Evolutionary conservation across 30 jellyfish, hydroid and myxozoan genomes (phyloP).

Genomic region (Cassiopea xamachana): DNA sequence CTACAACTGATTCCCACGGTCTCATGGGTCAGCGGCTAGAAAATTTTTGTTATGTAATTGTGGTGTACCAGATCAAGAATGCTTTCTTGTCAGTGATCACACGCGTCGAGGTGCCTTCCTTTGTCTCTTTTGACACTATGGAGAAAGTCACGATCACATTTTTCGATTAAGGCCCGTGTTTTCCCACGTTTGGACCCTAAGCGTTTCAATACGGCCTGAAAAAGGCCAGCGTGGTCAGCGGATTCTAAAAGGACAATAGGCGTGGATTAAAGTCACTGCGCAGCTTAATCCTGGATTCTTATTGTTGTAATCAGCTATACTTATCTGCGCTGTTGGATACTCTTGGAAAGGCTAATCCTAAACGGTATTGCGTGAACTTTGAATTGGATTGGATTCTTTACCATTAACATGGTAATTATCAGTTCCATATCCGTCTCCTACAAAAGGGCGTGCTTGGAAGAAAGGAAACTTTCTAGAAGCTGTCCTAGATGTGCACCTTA

Average conservation of each 20-base stretch:
- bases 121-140: constrained; percentile 22
- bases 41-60: constrained; percentile 28
- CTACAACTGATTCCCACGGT: constrained; percentile 68
- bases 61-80: constrained; percentile 23
- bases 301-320: constrained; percentile 9
- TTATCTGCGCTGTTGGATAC: constrained; percentile 38
- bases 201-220: constrained; percentile 61
- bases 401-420: not conserved
- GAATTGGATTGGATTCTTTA: not conserved
- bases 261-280: constrained; percentile 55
- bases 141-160: constrained; percentile 22
- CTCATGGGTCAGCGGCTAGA: constrained; percentile 61
- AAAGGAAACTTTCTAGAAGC: too few relatives aligned
- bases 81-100: constrained; percentile 44
- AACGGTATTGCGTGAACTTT: not conserved
- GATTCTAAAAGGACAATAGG: constrained; percentile 49
- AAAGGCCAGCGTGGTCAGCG: constrained; percentile 87
- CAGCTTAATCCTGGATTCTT: constrained; percentile 22
- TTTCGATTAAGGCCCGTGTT: constrained; percentile 31
- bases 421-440: not conserved
- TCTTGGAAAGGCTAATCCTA: not conserved
- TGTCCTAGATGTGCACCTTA: too few relatives aligned
- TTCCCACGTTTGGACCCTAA: constrained; percentile 66
- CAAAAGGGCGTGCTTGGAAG: too few relatives aligned
- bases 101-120: constrained; percentile 33